These are phyloP conservation scores for Mus spretus DNA, from an alignment of 2,797 vertebrate genomes.

Conservation along the genomic window DNA sequence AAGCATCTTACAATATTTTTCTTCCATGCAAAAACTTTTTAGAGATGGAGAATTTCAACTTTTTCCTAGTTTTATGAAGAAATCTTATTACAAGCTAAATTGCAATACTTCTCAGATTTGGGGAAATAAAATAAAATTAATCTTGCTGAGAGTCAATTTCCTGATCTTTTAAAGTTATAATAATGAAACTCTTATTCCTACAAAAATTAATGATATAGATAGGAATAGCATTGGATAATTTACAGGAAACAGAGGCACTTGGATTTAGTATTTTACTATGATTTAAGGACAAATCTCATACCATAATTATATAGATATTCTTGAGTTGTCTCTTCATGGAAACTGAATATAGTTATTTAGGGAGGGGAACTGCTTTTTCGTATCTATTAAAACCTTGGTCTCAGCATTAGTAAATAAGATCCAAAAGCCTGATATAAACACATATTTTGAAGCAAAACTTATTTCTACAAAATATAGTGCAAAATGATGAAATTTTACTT, in stretches of 20 bases:
- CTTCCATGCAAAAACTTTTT: background rate
- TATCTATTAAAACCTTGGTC: background rate
- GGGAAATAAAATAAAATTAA: constrained; percentile 24
- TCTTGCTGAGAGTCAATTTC: background rate
- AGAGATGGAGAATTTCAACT: background rate
- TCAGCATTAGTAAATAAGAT: background rate
- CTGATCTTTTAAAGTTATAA: background rate
- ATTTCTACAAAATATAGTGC: constrained; percentile 9
- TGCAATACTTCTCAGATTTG: constrained; percentile 3
- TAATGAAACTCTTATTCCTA: background rate
- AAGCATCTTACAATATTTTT: constrained; percentile 40
- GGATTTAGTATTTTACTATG: background rate
- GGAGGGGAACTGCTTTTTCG: background rate
- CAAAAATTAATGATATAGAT: background rate
- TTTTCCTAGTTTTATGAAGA: constrained; percentile 25
- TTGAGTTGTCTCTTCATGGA: constrained; percentile 26
- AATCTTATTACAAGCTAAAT: background rate
- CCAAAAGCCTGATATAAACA: constrained; percentile 13
- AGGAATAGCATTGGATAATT: background rate
- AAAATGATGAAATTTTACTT: constrained; percentile 10
- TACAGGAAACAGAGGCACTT: background rate
- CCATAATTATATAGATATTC: constrained; percentile 13
- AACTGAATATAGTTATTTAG: background rate
- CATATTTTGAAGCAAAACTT: constrained; percentile 37
- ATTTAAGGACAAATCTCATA: constrained; percentile 24